Evolutionary conservation across 2,797 vertebrate species (phyloP), one percentile per base, ranked within the genome.

Genomic region (Centroberyx gerrardi): DNA sequence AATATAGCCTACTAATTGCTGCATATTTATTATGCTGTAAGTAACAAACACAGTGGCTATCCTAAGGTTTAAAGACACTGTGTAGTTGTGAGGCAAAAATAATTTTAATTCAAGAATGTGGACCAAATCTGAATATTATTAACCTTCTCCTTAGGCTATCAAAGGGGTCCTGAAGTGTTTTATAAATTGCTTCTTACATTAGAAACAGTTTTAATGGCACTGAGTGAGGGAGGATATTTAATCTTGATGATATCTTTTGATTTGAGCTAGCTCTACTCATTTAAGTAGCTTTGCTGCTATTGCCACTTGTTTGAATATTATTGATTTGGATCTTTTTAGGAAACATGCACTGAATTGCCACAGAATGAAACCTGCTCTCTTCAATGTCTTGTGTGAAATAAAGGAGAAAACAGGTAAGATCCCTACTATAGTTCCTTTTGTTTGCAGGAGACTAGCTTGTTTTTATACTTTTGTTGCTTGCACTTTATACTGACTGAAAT

Each of bases 321-420:
- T 80, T 83, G 72, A 81, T 83, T 51, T 72, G 60, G 38, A 85
- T 92, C 94, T 79, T 93, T 88, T 83, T 72, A 99, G 98, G 95
- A 99, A 99, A 96, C 98, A 99, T 84, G 98, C 98, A 90, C 94
- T 99, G 92, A 99, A 99, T 95, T 99, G 98, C 95, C 98, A 99
- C 96, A 95, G 98, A 95, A 99, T 99, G 98, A 99, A 99, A 95
- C 98, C 98, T 17, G 98, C 98, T 60, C 97, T 99, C 93, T 99
- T 99, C 95, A 99, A 99, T 82, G 98, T 99, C 88, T 95, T 99
- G 93, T 99, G 98, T 94, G 98, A 99, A 96, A 99, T 99, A 90
- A 99, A 99, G 94, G 98, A 99, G 79, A 99, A 99, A 95, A 99
- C 98, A 96, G 98, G 98, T 99, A 96, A 93, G 91, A 68, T 53